Percentiles rank a stretch among this genome's conserved stretches.
Evolutionary conservation across 2,888 invertebrate species (phyloP).

Genomic region (Pyrgus malvae): DNA sequence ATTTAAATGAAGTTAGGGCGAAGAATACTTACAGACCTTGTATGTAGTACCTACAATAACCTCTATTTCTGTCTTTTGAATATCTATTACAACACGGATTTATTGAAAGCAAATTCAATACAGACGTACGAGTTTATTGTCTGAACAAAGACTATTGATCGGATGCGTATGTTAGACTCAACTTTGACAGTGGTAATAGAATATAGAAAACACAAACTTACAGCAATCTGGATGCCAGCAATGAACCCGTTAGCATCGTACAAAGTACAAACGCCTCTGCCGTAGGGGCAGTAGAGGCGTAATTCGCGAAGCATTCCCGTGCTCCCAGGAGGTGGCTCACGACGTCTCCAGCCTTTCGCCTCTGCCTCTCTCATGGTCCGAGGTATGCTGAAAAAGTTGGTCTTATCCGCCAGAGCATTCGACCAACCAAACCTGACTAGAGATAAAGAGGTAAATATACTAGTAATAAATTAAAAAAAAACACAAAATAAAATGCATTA

Average conservation of each 20-base stretch:
- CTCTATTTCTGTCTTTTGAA: too few species aligned
- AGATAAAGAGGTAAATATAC: neutral
- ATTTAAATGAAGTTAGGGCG: too few species aligned
- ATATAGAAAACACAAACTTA: slow-evolving; percentile 42
- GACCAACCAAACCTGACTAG: slow-evolving; percentile 75
- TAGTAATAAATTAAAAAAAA: too few species aligned
- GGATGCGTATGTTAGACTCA: too few species aligned
- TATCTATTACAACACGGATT: too few species aligned
- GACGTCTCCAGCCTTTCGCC: slow-evolving; percentile 58
- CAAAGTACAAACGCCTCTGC: slow-evolving; percentile 61
- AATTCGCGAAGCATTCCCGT: slow-evolving; percentile 60
- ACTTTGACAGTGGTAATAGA: neutral
- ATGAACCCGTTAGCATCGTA: slow-evolving; percentile 70
- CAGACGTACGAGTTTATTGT: too few species aligned
- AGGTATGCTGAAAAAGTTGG: slow-evolving; percentile 73
- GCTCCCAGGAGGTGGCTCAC: slow-evolving; percentile 48
- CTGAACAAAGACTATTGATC: too few species aligned
- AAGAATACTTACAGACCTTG: too few species aligned
- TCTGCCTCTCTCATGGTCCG: slow-evolving; percentile 64
- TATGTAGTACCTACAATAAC: too few species aligned
- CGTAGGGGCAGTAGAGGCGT: slow-evolving; percentile 65
- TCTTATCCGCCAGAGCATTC: slow-evolving; percentile 62
- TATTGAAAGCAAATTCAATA: too few species aligned
- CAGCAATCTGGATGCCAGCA: slow-evolving; percentile 69
- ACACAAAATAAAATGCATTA: too few species aligned